Base-by-base conservation (phyloP, 2,113 vertebrate species). In the Microcebus lehilahytsara region DNA sequence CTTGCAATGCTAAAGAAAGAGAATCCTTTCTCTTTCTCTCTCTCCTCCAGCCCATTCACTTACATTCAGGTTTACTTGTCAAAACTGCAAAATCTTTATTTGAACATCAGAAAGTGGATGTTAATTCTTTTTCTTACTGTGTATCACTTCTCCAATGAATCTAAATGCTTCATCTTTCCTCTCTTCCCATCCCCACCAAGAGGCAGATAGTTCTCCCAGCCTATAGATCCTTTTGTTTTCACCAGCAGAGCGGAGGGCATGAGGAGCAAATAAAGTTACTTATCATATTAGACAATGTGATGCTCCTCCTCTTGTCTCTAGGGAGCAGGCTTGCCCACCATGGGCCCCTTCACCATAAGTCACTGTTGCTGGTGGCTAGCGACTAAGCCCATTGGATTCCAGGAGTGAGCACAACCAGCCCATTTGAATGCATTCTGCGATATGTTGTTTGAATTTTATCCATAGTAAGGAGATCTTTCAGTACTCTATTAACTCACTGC, bases 401-500 rank as follows among this genome's bases (percentile, higher is more conserved):
- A 23, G 51, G 27, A 66, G 3, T 79, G 22, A 88, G 20, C 25
- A 66, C 51, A 85, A 30, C 42, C 20, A 62, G n/a, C 17, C 34
- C 23, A 79, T 49, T 67, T 60, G 53, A 89, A 78, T 13, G 40
- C 0, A 78, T 20, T 90, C 10, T 94, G 56, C 85, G 56, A 93
- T 78, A 85, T 1, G 83, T 27, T 77, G 13, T 62, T 95, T 1
- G 5, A 90, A 67, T 86, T 62, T 86, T 87, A 56, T 51, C 34
- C 66, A 74, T 77, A 85, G 72, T 91, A 90, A 78, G 46, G 60
- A 62, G n/a, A 25, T 85, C 40, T 71, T 93, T 95, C 83, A 66
- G 66, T 79, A 83, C n/a, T 74, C 25, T n/a, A 74, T 79, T 88
- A 51, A 20, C 71, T 94, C 23, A 90, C 34, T 27, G 30, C 49